Evolutionary conservation across 2,888 invertebrate genomes (phyloP).

Genomic region (Chironomus tentans): DNA sequence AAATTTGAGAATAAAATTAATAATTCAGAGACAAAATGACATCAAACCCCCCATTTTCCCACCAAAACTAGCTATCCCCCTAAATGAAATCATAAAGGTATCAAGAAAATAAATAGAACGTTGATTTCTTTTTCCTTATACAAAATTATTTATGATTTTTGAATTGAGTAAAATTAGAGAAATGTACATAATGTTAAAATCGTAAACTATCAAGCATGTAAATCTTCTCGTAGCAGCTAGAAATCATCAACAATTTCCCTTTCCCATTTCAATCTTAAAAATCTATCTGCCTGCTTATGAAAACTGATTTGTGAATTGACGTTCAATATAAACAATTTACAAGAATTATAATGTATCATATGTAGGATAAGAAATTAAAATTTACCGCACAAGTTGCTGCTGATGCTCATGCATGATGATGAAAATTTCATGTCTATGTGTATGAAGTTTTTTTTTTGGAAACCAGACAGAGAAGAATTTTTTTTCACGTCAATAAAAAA

Average conservation of each 20-base stretch:
- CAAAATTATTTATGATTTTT: conserved; percentile 23
- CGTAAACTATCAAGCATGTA: neutral
- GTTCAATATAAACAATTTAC: conserved; percentile 23
- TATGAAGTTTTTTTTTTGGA: neutral
- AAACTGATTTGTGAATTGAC: neutral
- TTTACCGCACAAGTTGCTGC: conserved; percentile 23
- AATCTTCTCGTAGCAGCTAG: neutral
- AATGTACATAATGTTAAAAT: too few species aligned
- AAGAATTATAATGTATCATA: conserved; percentile 14
- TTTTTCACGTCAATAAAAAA: conserved; percentile 3
- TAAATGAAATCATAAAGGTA: neutral
- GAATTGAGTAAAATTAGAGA: neutral
- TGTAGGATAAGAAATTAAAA: neutral
- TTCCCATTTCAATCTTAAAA: neutral
- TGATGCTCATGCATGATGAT: neutral
- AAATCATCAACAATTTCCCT: neutral
- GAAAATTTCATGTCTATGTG: neutral
- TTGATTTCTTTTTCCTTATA: neutral
- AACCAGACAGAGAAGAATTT: neutral
- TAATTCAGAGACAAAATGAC: neutral
- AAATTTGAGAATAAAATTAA: too few species aligned
- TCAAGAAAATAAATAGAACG: neutral
- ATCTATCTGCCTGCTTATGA: neutral
- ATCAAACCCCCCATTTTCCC: too few species aligned
- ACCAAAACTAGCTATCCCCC: neutral